Conservation (phyloP, 2,113 vertebrate genomes). For the Crotophaga sulcirostris region DNA sequence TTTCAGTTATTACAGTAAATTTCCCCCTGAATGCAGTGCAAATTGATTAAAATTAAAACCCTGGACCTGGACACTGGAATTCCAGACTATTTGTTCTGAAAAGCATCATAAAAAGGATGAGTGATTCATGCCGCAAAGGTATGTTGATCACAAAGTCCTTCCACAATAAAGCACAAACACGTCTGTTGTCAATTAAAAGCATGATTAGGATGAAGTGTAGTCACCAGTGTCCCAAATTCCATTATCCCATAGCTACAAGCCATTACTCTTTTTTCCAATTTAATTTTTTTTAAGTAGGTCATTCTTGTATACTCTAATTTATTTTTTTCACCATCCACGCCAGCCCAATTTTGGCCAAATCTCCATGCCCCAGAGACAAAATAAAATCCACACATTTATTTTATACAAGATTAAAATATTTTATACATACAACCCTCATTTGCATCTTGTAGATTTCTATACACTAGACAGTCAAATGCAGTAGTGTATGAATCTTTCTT, state of each 20-base stretch:
- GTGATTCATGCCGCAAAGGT: not conserved
- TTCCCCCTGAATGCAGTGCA: not conserved
- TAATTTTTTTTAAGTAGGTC: slow-evolving; percentile 78
- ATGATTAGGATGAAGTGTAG: slow-evolving; percentile 68
- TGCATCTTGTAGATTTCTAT: not conserved
- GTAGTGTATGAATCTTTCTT: not conserved
- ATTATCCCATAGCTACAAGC: slow-evolving; percentile 74
- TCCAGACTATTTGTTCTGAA: not conserved
- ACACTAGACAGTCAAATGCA: not conserved
- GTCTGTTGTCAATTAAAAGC: slow-evolving; percentile 70
- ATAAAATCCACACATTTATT: slow-evolving; percentile 4
- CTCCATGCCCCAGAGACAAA: not conserved
- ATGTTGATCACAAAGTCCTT: slow-evolving; percentile 12
- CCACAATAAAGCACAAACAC: slow-evolving; percentile 22
- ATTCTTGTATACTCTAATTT: slow-evolving; percentile 45
- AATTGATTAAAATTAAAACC: not conserved
- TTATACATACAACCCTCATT: not conserved
- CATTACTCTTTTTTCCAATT: slow-evolving; percentile 73
- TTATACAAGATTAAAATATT: not conserved
- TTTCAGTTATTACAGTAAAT: not conserved
- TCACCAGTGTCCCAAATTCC: slow-evolving; percentile 69
- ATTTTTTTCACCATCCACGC: not conserved
- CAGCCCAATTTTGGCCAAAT: slow-evolving; percentile 49
- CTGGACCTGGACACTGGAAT: not conserved
- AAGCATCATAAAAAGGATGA: not conserved